Base-by-base conservation (phyloP, 2,113 vertebrate species). In the Cynoglossus semilaevis region DNA sequence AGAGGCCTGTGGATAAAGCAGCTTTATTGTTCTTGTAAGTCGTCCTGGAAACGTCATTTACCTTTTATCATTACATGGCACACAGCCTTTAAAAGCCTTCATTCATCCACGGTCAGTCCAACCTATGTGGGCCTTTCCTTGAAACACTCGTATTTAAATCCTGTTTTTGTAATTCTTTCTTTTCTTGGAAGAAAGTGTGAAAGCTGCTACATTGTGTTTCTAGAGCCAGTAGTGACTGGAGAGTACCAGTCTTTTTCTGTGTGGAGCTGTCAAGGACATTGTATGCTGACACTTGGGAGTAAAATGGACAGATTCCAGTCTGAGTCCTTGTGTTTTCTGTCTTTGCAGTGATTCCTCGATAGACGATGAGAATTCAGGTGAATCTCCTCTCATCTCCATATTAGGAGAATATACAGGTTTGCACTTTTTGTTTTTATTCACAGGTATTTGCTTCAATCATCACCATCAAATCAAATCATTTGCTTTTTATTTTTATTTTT, bases 361-460 rank as follows among this genome's bases (percentile, higher is more conserved):
- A 55, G 80, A 81, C 19, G 78, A 67, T 19, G 75, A 85, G 45
- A 84, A 81, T 63, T 86, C 81, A 38, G 70, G 67, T 53, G 87
- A 88, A 58, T 89, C 85, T 70, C 86, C 87, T 44, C 77, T 89
- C 0, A 90, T 90, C 63, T 88, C 88, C 1, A 87, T 88, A 65
- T 87, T 86, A 82, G 89, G 89, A 56, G 88, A 88, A 15, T 90
- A 90, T 41, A 90, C 89, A 86, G 88, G 89, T 89, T 16, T 53
- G 81, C 60, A n/a, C 18, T 12, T 43, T 42, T n/a, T 50, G 57
- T 36, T 22, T 41, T 9, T 12, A 9, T 34, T 2, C 41, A 0
- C 0, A 37, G 47, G 1, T 15, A 6, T 38, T n/a, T 14, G 14
- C 37, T 8, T 22, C 29, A 12, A 41, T 2, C 15, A 8, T 2